Percentiles rank a stretch among this genome's conserved stretches.
Evolutionary conservation across 37 sponge, comb jelly and placozoan genomes (phyloP).

Genomic region (Ephydatia muelleri): DNA sequence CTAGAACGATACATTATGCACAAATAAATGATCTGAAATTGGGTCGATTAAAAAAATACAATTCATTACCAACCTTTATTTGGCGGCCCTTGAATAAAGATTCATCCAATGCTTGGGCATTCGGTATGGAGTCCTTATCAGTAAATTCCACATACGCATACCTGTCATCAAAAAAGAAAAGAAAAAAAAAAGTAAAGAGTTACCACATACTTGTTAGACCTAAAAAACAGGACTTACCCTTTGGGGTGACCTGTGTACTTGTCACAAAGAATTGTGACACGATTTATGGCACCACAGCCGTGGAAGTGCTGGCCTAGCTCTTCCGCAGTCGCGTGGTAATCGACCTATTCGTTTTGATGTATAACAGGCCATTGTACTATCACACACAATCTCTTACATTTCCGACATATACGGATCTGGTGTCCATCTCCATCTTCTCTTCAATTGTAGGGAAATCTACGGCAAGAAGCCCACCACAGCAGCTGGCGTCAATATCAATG

Average conservation of each 20-base stretch:
- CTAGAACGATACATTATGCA: too few relatives aligned
- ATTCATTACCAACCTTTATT: slow-evolving; percentile 86
- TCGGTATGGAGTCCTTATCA: slow-evolving; percentile 69
- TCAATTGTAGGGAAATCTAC: slow-evolving; percentile 86
- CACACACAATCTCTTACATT: slow-evolving; percentile 61
- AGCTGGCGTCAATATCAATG: not conserved
- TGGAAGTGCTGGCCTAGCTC: slow-evolving; percentile 96
- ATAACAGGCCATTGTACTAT: not conserved
- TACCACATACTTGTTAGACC: too few relatives aligned
- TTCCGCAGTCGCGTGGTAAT: slow-evolving; percentile 95
- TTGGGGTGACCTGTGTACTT: slow-evolving; percentile 95
- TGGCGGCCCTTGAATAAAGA: slow-evolving; percentile 96
- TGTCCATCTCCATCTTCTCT: slow-evolving; percentile 91
- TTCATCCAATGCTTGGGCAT: slow-evolving; percentile 90
- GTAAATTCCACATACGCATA: slow-evolving; percentile 97
- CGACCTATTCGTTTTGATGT: slow-evolving; percentile 63
- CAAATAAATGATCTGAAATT: too few relatives aligned
- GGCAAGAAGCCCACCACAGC: slow-evolving; percentile 6
- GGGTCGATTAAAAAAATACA: too few relatives aligned
- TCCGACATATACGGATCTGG: slow-evolving; percentile 88
- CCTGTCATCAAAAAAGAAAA: slow-evolving; percentile 40
- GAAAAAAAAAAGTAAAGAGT: too few relatives aligned
- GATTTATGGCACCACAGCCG: slow-evolving; percentile 92
- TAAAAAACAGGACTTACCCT: slow-evolving; percentile 81
- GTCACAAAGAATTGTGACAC: slow-evolving; percentile 98